Base-by-base conservation (phyloP, 2,888 invertebrate genomes). In the Thelaira solivaga region DNA sequence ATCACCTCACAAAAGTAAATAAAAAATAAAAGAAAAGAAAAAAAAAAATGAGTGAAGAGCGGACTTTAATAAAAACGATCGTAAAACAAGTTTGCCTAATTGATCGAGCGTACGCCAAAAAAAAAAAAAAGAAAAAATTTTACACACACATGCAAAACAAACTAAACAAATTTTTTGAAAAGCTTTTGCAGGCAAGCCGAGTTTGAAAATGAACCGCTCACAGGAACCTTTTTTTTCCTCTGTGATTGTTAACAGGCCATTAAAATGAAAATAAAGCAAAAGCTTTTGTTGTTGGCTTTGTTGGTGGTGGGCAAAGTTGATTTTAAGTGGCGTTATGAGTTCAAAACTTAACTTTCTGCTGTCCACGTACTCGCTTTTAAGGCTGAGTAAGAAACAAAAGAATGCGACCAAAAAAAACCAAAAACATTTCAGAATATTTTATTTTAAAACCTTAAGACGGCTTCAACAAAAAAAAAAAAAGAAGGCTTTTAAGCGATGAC, bases 401-500 rank as follows among this genome's bases (percentile, higher is more conserved):
- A 76, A 75, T 77, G 73, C 61, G 31, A 51, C 11, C 72, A 61
- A n/a, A 47, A n/a, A 11, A 36, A 22, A 51, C n/a, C 43, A 45
- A 10, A 16, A 13, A 41, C 26, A 29, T 41, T 49, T 2, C 34
- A 20, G 22, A 67, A 57, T 26, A 36, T 43, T 24, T 41, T 71
- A 51, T 69, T 29, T 61, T 49, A 20, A 20, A 24, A 36, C 24
- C 34, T 62, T 62, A 64, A 55, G 62, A 43, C 41, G 39, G 51
- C 59, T 64, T n/a, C n/a, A n/a, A n/a, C n/a, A n/a, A n/a, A n/a
- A n/a, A n/a, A n/a, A n/a, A n/a, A n/a, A 59, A 76, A 86, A 69
- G 34, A 87, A 88, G 87, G 88, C 88, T 88, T 88, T 88, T 88
- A 88, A 86, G 85, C 84, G 86, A 86, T 85, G 88, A 88, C 88